Evolutionary conservation across 2,888 invertebrate species (phyloP), one percentile per base, ranked within the genome.

Genomic region (Hemaris fuciformis): DNA sequence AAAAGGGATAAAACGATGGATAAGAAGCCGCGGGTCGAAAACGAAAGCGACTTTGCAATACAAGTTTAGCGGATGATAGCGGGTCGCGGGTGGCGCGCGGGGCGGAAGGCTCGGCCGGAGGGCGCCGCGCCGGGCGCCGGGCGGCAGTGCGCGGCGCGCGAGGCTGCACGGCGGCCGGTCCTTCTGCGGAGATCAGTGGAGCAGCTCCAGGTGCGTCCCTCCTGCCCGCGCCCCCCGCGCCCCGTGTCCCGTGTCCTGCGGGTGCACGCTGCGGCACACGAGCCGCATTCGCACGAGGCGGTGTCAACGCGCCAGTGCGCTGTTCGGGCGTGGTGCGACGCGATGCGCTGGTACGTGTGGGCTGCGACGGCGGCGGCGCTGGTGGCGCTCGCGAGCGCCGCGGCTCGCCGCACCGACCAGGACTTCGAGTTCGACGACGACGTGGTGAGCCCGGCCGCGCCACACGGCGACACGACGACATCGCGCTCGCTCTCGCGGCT

Each of bases 391-490:
- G 74, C 77, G 62, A 76, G 79, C 62, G 76, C 74, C 64, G 73
- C 78, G 57, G 73, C 79, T 63, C 74, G 80, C 10, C 80, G 83
- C 45, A 62, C 72, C 64, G 89, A 88, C 73, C 83, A 83, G 69
- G 91, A 91, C 85, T 91, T 91, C 83, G 91, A 91, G 81, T 91
- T 91, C 81, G 89, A 86, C 75, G 91, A 91, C 71, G 84, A 84
- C 60, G 79, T 82, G 84, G 89, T 88, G 77, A 83, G 79, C 43
- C 10, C n/a, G 22, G 7, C 53, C 20, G 45, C 23, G 63, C 22
- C 13, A 42, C 23, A n/a, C 41, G 23, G n/a, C 43, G 20, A 34
- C 15, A 43, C 23, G 60, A 57, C 62, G 23, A 13, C 43, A n/a
- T 31, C 60, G 41, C 63, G 15, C 38, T 10, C 57, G 25, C 25